Conservation (phyloP, 2,888 invertebrate genomes). For the Blastobasis lacticolella region DNA sequence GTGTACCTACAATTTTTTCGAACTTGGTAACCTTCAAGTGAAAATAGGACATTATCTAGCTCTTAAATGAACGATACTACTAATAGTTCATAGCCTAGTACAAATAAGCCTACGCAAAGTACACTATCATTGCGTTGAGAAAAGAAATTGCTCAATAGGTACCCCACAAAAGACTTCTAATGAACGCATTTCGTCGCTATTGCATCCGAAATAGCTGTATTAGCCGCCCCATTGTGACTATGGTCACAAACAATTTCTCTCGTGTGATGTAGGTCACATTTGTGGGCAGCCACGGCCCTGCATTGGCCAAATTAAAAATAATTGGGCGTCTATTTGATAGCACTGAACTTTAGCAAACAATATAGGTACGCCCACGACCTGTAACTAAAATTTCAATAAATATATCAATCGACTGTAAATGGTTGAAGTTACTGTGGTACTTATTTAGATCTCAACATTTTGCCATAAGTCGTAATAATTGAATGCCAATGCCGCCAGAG, state of each 20-base stretch:
- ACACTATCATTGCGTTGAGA: not conserved
- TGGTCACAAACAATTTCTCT: constrained; percentile 15
- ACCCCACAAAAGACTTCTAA: constrained; percentile 13
- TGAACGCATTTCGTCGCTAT: constrained; percentile 16
- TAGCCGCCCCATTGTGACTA: constrained; percentile 14
- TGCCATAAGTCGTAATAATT: too few species aligned
- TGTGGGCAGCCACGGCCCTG: too few species aligned
- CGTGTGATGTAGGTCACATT: not conserved
- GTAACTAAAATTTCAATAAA: too few species aligned
- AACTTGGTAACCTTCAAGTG: not conserved
- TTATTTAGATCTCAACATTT: too few species aligned
- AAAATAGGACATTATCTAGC: not conserved
- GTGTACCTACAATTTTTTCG: too few species aligned
- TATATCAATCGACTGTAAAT: too few species aligned
- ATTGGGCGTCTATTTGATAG: not conserved
- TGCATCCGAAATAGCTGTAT: constrained; percentile 16
- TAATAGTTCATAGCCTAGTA: not conserved
- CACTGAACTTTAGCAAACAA: too few species aligned
- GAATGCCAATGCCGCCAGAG: too few species aligned
- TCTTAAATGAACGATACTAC: too few species aligned
- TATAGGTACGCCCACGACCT: too few species aligned
- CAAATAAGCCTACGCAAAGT: constrained; percentile 5
- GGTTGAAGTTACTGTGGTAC: too few species aligned
- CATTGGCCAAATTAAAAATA: not conserved
- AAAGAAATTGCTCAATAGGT: constrained; percentile 13